Percentiles rank a stretch among this genome's conserved stretches.
These are phyloP conservation scores for Scaptomyza flava DNA, from an alignment of 2,888 invertebrate species.

Conservation along the genomic window DNA sequence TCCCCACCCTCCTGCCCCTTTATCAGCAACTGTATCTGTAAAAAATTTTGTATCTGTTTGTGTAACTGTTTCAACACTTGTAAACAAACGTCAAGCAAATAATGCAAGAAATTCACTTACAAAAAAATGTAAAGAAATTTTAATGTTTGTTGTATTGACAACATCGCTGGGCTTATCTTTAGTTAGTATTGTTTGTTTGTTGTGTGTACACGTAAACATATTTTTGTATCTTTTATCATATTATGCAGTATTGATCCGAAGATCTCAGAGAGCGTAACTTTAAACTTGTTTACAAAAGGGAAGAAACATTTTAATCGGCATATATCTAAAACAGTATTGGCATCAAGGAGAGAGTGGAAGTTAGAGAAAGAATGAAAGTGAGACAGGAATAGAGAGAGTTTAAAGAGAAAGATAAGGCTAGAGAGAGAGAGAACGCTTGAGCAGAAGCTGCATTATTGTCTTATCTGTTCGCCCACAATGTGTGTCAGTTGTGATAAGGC, in stretches of 20 bases:
- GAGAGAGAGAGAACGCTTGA: neutral
- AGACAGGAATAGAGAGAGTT: neutral
- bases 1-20: neutral
- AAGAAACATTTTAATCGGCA: conserved; percentile 1
- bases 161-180: conserved; percentile 62
- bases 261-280: conserved; percentile 12
- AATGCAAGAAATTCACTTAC: conserved; percentile 44
- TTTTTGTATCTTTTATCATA: conserved; percentile 22
- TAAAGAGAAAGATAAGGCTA: neutral
- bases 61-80: conserved; percentile 63
- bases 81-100: conserved; percentile 65
- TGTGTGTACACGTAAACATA: conserved; percentile 55
- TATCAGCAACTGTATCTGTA: conserved; percentile 27
- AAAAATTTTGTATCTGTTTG: conserved; percentile 34
- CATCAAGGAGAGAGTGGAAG: neutral
- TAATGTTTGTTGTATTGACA: conserved; percentile 69
- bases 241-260: conserved; percentile 9
- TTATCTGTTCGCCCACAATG: conserved; percentile 54
- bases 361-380: neutral
- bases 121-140: conserved; percentile 1
- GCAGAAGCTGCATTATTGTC: conserved; percentile 44
- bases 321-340: conserved; percentile 5
- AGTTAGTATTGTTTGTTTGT: conserved; percentile 35
- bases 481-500: conserved; percentile 70
- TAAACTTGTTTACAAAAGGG: neutral